Conservation (phyloP, 2,797 vertebrate genomes). For the Takifugu ocellatus region DNA sequence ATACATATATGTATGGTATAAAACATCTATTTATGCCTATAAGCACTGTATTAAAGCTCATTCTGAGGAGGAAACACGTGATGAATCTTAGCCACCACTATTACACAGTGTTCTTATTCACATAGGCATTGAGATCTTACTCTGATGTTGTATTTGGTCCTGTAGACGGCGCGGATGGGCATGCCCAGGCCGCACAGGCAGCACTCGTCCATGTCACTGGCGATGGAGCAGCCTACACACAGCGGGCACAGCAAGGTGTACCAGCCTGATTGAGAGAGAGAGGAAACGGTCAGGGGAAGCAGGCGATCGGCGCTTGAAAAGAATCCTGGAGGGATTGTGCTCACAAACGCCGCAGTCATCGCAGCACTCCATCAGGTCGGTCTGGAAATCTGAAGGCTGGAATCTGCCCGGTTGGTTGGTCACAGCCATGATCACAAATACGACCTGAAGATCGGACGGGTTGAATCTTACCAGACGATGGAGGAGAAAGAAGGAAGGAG, state of each 20-base stretch:
- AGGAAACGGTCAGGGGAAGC: not conserved
- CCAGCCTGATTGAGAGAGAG: constrained; percentile 58
- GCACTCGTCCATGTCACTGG: constrained; percentile 78
- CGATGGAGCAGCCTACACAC: constrained; percentile 75
- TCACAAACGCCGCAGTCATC: constrained; percentile 77
- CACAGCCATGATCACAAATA: constrained; percentile 58
- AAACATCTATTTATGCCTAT: no score
- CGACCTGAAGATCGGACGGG: constrained; percentile 4
- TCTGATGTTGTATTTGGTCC: constrained; percentile 81
- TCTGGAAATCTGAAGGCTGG: constrained; percentile 68
- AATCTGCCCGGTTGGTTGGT: constrained; percentile 63
- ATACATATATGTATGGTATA: no score
- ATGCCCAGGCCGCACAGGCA: constrained; percentile 73
- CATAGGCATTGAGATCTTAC: constrained; percentile 55
- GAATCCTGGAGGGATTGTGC: constrained; percentile 23
- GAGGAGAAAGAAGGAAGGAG: no score
- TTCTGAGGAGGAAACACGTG: no score
- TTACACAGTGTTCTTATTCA: not conserved
- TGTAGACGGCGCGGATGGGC: constrained; percentile 80
- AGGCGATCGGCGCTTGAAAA: not conserved
- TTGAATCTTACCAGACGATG: no score
- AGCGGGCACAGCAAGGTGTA: constrained; percentile 62
- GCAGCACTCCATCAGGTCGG: constrained; percentile 65
- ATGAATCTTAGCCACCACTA: no score
- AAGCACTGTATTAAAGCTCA: no score